A percentile compares a stretch with the other conserved stretches of the same genome.
These are phyloP conservation scores for Ficedula albicollis DNA, from an alignment of 2,797 vertebrate species.

Conservation along the genomic window DNA sequence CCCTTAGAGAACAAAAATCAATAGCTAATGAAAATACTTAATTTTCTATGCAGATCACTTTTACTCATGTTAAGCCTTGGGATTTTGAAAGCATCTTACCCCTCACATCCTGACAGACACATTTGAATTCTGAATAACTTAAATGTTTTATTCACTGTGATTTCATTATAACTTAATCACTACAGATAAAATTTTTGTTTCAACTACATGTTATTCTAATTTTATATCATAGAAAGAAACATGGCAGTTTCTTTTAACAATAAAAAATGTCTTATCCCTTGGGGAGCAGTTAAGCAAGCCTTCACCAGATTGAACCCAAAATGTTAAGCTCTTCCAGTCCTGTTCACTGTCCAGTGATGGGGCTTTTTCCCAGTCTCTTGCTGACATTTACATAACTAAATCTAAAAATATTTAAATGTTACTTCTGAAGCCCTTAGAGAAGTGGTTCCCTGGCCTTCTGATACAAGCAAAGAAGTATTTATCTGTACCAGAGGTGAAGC, in stretches of 20 bases:
- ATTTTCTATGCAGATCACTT: not conserved
- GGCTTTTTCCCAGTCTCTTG: not conserved
- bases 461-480: not conserved
- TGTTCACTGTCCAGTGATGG: not conserved
- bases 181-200: not conserved
- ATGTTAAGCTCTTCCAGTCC: not conserved
- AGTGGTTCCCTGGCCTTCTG: not conserved
- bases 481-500: not conserved
- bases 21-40: constrained; percentile 30
- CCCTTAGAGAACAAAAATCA: constrained; percentile 8
- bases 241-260: not conserved
- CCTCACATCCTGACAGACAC: not conserved
- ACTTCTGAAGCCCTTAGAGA: not conserved
- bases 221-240: not conserved
- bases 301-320: not conserved
- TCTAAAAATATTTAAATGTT: not conserved
- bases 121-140: not conserved
- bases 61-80: not conserved
- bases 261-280: not conserved
- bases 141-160: not conserved
- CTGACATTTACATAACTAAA: not conserved
- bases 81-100: not conserved
- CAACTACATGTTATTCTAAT: not conserved
- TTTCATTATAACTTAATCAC: not conserved
- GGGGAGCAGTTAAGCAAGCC: not conserved